A percentile compares a stretch with the other conserved stretches of the same genome.
These are phyloP conservation scores for Corticium candelabrum DNA, from an alignment of 37 sponge, comb jelly and placozoan species.

Conservation along the genomic window DNA sequence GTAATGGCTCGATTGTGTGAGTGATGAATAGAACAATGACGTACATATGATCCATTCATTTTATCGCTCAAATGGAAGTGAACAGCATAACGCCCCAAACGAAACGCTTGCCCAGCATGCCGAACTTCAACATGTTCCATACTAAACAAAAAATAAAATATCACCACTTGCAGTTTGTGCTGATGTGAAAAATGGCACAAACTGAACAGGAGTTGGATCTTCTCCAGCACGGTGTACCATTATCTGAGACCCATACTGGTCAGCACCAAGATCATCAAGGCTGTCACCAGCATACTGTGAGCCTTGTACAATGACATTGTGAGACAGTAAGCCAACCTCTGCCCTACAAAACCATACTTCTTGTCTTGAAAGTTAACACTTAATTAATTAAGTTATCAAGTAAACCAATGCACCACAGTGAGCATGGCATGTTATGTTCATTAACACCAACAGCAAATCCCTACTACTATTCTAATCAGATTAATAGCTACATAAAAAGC, in stretches of 20 bases:
- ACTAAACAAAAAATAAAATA: conserved; percentile 12
- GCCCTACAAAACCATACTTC: too few relatives aligned
- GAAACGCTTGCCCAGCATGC: conserved; percentile 70
- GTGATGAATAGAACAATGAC: conserved; percentile 77
- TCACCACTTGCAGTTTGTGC: not conserved
- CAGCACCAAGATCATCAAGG: conserved; percentile 34
- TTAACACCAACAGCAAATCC: too few relatives aligned
- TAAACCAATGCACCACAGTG: too few relatives aligned
- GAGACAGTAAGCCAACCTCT: conserved; percentile 73
- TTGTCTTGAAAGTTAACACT: too few relatives aligned
- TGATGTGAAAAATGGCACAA: not conserved
- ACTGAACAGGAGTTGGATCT: conserved; percentile 63
- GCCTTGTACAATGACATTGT: conserved; percentile 73
- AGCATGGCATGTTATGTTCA: too few relatives aligned
- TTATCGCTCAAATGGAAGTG: conserved; percentile 79
- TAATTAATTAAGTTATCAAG: too few relatives aligned
- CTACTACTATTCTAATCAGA: too few relatives aligned
- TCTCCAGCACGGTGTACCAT: conserved; percentile 63
- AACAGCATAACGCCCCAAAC: conserved; percentile 79
- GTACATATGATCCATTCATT: conserved; percentile 72
- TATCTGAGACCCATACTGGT: conserved; percentile 69
- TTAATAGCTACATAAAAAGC: too few relatives aligned
- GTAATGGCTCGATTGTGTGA: conserved; percentile 81
- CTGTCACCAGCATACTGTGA: conserved; percentile 7
- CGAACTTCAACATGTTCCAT: conserved; percentile 69